Evolutionary conservation across 2,113 vertebrate genomes (phyloP), one percentile per base, ranked within the genome.

Genomic region (Lophius piscatorius): DNA sequence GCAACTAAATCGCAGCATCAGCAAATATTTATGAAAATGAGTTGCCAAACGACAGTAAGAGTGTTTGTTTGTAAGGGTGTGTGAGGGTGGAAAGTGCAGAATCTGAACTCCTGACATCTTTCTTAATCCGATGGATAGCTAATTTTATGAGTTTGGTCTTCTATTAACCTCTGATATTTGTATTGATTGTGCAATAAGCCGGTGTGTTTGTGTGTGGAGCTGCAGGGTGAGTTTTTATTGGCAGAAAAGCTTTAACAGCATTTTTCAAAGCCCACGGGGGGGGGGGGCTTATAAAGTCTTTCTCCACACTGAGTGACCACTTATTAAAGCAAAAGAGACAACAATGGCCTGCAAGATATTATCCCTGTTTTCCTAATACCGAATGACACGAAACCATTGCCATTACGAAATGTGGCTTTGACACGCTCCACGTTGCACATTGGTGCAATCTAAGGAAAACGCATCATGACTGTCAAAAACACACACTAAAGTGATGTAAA

Each of bases 231-330:
- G 21, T 58, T 69, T 17, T 50, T 65, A 84, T 61, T 55, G 40
- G 10, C 23, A 38, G 20, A 85, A 65, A 18, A 84, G 74, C 75
- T 78, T 83, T 77, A 65, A 78, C 29, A 57, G 56, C 29, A 39
- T 65, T 44, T 78, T 76, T 71, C 60, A 48, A 76, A 79, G 70
- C 45, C 81, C 66, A 31, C 34, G 18, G 13, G 61, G 58, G 65
- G 75, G 57, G 9, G 34, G n/a, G 39, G 22, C 61, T 63, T 74
- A 36, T 74, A 81, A 78, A 74, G 58, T 46, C 29, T 12, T 12
- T 38, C 46, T 38, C 55, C 11, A 28, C 62, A 41, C 29, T 47
- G 31, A 39, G 29, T 14, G 52, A 61, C 21, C 46, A 22, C 38
- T 42, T 40, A 76, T 77, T 79, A 68, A 63, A 72, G 29, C 34